Evolutionary conservation across 1,140 invertebrate species (phyloP), one percentile per base, ranked within the genome.

Genomic region (Drosophila albomicans): DNA sequence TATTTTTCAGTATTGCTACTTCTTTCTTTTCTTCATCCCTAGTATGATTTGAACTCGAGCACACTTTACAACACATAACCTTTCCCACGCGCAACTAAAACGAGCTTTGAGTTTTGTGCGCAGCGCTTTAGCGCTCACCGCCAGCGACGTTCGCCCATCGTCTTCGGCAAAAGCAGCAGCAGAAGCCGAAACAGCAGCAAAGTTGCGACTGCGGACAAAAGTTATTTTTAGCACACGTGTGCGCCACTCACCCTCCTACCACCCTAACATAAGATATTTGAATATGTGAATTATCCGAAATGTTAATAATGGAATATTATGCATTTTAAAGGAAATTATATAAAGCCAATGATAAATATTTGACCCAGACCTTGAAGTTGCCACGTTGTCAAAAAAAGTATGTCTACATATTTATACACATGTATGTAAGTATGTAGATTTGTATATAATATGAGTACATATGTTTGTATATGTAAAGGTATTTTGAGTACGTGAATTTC

Each of bases 211-310:
- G 64, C 66, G 20, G 16, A 15, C 30, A 28, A 59, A 72, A 73
- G 46, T 45, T 87, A 87, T 87, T 69, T 81, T 66, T 86, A 87
- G 79, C 51, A 45, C 48, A 45, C 32, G 58, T 52, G 49, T 71
- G 66, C 61, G 49, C n/a, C 49, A 57, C 57, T 35, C 45, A 48
- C 45, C 54, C 43, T 51, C 28, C 13, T 2, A 28, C 30, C 43
- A 3, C 35, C 10, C 35, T 38, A 38, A 8, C 32, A 10, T 38
- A 3, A 15, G 25, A 63, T 30, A 8, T 68, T 32, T 45, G 46
- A n/a, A n/a, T n/a, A 48, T 38, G 5, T 10, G 52, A 73, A 67
- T 28, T 7, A 49, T 20, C 25, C 38, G 20, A 20, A 11, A 49
- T 65, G 32, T n/a, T 41, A 28, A 25, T 4, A 6, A 25, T 20